phyloP scores from a whole-genome alignment of 2,113 vertebrate genomes.

The Condylura cristata region DNA sequence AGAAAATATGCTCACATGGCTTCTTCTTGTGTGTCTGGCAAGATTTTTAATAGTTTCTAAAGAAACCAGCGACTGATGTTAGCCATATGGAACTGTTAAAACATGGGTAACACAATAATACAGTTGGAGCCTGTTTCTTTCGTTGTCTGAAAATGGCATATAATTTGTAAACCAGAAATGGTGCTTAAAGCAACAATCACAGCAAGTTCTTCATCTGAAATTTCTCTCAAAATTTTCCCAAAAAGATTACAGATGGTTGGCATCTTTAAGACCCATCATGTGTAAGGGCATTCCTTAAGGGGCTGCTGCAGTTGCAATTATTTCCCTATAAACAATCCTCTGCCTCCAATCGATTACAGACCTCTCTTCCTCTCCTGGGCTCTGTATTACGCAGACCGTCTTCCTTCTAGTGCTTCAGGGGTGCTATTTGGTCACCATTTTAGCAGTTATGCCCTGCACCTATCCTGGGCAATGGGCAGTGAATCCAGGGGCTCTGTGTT shows the following conservation, averaged over 20 bases:
- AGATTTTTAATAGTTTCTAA: conserved; percentile 75
- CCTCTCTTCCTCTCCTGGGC: too few species aligned
- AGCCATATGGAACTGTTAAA: conserved; percentile 74
- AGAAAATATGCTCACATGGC: conserved; percentile 51
- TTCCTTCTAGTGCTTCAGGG: neutral
- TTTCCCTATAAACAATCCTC: neutral
- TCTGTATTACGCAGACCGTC: neutral
- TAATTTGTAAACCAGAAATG: conserved; percentile 77
- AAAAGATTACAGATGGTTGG: conserved; percentile 39
- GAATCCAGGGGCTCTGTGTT: neutral
- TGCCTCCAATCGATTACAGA: neutral
- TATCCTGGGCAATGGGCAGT: neutral
- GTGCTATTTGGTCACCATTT: neutral
- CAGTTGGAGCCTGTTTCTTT: conserved; percentile 70
- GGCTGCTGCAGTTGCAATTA: neutral
- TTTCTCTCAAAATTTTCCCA: neutral
- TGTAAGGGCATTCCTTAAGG: conserved; percentile 20
- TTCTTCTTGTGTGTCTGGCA: conserved; percentile 60
- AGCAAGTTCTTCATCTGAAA: conserved; percentile 62
- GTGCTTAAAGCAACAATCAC: conserved; percentile 66
- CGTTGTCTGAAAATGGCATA: conserved; percentile 72
- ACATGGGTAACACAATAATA: conserved; percentile 61
- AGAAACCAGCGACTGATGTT: conserved; percentile 68
- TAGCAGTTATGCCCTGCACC: neutral
- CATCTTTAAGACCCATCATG: conserved; percentile 33